Evolutionary conservation across 2,797 vertebrate species (phyloP), one percentile per base, ranked within the genome.

Genomic region (Crocidura indochinensis): DNA sequence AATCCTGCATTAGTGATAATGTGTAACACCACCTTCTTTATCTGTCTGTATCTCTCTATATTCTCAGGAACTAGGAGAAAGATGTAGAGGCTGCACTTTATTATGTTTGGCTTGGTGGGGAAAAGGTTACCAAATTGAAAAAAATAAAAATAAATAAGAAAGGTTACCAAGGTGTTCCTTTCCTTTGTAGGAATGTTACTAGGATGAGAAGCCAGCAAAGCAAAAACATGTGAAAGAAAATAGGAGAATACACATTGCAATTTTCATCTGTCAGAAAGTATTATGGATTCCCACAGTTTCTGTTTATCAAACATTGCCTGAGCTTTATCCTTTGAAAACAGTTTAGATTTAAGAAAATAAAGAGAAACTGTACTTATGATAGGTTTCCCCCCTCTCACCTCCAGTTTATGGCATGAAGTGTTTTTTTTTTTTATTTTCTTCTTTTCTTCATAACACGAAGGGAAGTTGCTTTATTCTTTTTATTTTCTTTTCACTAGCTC

Each of bases 301-400:
- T 72, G 2, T 76, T 85, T 82, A 65, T 64, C 29, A 80, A 73
- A 83, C 38, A 72, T 72, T 15, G 10, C 31, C 5, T 2, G 38
- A 67, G 2, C 71, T 90, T 86, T 77, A 71, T 81, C 29, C 6
- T 75, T 19, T 88, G 73, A 73, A 46, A 80, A 67, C 91, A 56
- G 51, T 80, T 73, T 49, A 78, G 84, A 84, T 26, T 84, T 80
- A 68, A 72, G n/a, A 20, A 74, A 79, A 56, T 77, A 38, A 84
- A 79, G 69, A 68, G 8, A 38, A 1, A 8, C 15, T 65, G 44
- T 22, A 20, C 5, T 53, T 75, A 24, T 27, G 4, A 44, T 67
- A 49, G 49, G 68, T 71, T 15, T 31, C 22, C 31, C 65, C 38
- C 51, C 62, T 10, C n/a, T n/a, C 64, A 90, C 26, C 44, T 62